A percentile compares a stretch with the other conserved stretches of the same genome.
These are phyloP conservation scores for Polyommatus icarus DNA, from an alignment of 2,888 invertebrate species.

Conservation along the genomic window DNA sequence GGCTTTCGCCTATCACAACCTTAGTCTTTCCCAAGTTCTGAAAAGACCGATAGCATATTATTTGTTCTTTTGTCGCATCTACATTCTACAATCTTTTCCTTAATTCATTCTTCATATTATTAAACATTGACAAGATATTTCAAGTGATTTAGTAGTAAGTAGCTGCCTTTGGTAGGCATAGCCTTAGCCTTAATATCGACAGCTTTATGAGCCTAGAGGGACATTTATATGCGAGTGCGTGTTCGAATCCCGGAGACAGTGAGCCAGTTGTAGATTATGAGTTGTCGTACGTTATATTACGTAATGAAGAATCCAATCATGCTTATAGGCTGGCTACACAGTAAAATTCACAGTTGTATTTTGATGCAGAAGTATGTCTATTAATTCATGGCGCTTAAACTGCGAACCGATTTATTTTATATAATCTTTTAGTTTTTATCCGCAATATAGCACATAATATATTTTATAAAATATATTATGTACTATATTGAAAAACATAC, in stretches of 20 bases:
- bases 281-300: not conserved
- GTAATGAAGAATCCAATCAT: not conserved
- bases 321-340: not conserved
- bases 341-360: not conserved
- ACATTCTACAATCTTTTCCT: not conserved
- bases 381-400: no score
- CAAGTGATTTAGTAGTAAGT: not conserved
- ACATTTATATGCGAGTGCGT: conserved; percentile 22
- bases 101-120: not conserved
- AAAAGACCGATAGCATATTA: not conserved
- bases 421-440: no score
- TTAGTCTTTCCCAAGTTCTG: no score
- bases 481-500: no score
- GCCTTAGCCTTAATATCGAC: not conserved
- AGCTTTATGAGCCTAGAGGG: not conserved
- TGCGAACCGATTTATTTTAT: no score
- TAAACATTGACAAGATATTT: not conserved
- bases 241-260: conserved; percentile 8
- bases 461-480: no score
- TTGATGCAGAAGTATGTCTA: no score
- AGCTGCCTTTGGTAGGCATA: not conserved
- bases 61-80: not conserved
- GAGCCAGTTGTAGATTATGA: conserved; percentile 14
- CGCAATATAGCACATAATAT: no score
- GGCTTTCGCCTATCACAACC: no score